Evolutionary conservation across 2,888 invertebrate species (phyloP), one percentile per base, ranked within the genome.

Genomic region (Synergus umbraculus): DNA sequence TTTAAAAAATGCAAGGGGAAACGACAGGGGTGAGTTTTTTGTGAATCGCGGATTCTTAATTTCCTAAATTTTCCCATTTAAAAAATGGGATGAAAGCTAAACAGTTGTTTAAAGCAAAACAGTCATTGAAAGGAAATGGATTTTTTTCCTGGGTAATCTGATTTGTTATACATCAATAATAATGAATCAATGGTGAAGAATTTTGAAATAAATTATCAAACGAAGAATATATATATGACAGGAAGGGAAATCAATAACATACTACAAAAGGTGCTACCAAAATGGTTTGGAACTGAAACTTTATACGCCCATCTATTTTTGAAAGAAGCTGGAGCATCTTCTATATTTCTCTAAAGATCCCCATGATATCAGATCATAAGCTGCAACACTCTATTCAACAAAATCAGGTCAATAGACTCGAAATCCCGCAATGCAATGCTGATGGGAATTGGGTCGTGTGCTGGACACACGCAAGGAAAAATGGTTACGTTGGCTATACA

Each of bases 381-480:
- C n/a, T 73, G 73, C 73, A 73, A 69, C 69, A 69, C 69, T 15
- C 22, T 77, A 86, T 85, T 85, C 82, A 82, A 78, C 43, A 49
- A 80, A 90, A 89, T 89, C 88, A 83, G 88, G 88, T 88, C 88
- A 89, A 85, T 83, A 81, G 86, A 85, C 80, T 83, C 81, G 67
- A 46, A 63, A 76, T 79, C 37, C 49, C 15, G 49, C 15, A 69
- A 69, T 41, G n/a, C 49, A 37, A 76, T 78, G 81, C 81, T 87
- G 29, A 29, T 29, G 87, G 83, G 87, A 89, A 89, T 87, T 82
- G 83, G 88, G 90, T 89, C 90, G 88, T 88, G 88, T 89, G 88
- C 86, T 87, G 85, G 86, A 87, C 90, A 86, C 87, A 87, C 87
- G 89, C 84, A 85, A 84, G 79, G 76, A 81, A 85, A 87, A 85